Base-by-base conservation (phyloP, 2,888 invertebrate species). In the Lissonota sp. region DNA sequence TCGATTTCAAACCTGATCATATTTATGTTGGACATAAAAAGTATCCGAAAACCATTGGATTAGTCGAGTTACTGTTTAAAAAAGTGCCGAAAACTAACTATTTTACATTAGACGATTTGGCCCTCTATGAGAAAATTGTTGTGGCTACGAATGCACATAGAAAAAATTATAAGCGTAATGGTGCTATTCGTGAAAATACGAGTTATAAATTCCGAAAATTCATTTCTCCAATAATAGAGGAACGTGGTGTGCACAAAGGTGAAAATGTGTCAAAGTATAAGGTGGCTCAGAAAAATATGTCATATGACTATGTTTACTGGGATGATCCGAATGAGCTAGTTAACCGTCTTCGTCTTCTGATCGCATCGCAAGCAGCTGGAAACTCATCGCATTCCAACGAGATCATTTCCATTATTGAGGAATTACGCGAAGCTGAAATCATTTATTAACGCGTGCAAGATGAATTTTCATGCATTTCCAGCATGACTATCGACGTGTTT, bases 321-420 rank as follows among this genome's bases (percentile, higher is more conserved):
- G 69, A 83, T 62, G 64, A 80, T 79, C 62, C 71, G 1, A 78
- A 83, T 44, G 80, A 83, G 64, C 26, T 83, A 8, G 66, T 26
- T 1, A 3, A 26, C 26, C 26, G 73, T 44, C 46, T 81, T 8
- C 71, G 64, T 37, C 39, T 81, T 39, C 64, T 81, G 5, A 4
- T 70, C 1, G 71, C 74, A 12, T 78, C 70, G 8, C 63, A 74
- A 66, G 51, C 73, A 7, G 77, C 81, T 0, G 74, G 74, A 5
- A 77, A 81, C 14, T 70, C 70, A 3, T 64, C 66, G 8, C 78
- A 78, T 42, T 16, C 69, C 6, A 83, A 83, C 63, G 76, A 83
- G 76, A 86, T 83, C 0, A 64, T 78, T n/a, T 81, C 72, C 3
- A 83, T 26, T 3, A 26, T 26, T 26, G 26, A 26, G 26, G 26